Evolutionary conservation across 2,797 vertebrate species (phyloP).

Genomic region (Hylomyscus alleni): DNA sequence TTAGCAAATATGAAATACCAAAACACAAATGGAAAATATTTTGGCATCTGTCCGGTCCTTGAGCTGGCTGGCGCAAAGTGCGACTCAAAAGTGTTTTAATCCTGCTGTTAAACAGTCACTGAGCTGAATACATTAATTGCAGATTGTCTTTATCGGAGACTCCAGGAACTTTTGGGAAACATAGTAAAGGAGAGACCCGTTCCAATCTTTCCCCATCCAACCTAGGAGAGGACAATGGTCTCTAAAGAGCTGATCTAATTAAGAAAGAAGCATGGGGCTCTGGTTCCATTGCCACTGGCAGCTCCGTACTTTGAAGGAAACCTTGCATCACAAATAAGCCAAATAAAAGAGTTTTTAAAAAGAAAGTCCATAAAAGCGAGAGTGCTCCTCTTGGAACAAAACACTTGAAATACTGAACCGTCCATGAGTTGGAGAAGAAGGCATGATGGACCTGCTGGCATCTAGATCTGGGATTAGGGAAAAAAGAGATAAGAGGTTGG

Average conservation of each 20-base stretch:
- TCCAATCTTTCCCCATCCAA: not conserved
- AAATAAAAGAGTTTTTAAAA: not conserved
- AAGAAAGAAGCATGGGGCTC: not conserved
- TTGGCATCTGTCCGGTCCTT: constrained; percentile 83
- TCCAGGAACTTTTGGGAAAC: constrained; percentile 69
- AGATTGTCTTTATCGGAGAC: constrained; percentile 73
- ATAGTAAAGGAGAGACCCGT: not conserved
- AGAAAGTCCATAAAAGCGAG: constrained; percentile 16
- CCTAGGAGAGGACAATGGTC: not conserved
- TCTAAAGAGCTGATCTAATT: not conserved
- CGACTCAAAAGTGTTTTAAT: constrained; percentile 76
- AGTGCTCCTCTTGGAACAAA: not conserved
- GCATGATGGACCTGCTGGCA: not conserved
- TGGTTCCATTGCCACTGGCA: not conserved
- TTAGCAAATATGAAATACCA: constrained; percentile 83
- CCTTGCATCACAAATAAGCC: not conserved
- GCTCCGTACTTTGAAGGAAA: not conserved
- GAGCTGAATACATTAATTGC: constrained; percentile 80
- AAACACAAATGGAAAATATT: constrained; percentile 84
- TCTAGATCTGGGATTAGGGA: not conserved
- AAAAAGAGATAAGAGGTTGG: not conserved
- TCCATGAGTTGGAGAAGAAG: not conserved
- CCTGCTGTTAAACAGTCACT: constrained; percentile 81
- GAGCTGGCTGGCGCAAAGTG: constrained; percentile 76
- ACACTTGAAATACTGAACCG: not conserved